Conservation (phyloP, 2,113 vertebrate genomes). For the Tachysurus vachellii region DNA sequence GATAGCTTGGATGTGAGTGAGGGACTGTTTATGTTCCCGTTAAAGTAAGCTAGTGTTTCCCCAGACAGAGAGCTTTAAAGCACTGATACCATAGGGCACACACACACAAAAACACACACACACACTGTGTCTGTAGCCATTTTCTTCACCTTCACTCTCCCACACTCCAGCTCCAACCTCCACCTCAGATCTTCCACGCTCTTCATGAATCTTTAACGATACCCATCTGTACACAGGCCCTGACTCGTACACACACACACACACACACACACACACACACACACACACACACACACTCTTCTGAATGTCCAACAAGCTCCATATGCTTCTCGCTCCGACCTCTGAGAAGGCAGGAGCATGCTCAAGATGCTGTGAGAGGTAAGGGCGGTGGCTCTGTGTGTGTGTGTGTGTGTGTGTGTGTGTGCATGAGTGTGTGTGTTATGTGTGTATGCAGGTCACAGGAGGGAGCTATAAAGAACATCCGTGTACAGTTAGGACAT, state of each 20-base stretch:
- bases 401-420: background rate
- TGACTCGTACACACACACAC: constrained; percentile 24
- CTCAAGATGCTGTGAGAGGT: constrained; percentile 29
- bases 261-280: constrained; percentile 27
- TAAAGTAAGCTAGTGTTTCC: constrained; percentile 26
- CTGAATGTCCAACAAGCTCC: constrained; percentile 81
- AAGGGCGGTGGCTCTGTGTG: constrained; percentile 39
- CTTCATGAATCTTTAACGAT: constrained; percentile 89
- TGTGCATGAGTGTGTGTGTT: constrained; percentile 1
- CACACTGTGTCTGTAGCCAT: constrained; percentile 56
- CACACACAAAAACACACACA: constrained; percentile 42
- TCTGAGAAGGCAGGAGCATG: constrained; percentile 72
- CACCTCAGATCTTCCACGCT: constrained; percentile 81
- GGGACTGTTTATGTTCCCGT: constrained; percentile 5
- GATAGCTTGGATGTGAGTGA: background rate
- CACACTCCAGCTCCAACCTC: constrained; percentile 76
- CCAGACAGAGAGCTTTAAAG: constrained; percentile 2
- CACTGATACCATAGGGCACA: constrained; percentile 28
- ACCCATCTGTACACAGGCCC: constrained; percentile 76
- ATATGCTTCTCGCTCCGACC: constrained; percentile 83
- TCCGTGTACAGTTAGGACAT: constrained; percentile 83
- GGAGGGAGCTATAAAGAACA: constrained; percentile 82
- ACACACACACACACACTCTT: constrained; percentile 70
- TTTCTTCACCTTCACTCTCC: constrained; percentile 64
- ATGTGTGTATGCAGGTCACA: constrained; percentile 68